Percentiles rank a stretch among this genome's conserved stretches.
These are phyloP conservation scores for Monomorium pharaonis DNA, from an alignment of 1,140 invertebrate species.

Conservation along the genomic window DNA sequence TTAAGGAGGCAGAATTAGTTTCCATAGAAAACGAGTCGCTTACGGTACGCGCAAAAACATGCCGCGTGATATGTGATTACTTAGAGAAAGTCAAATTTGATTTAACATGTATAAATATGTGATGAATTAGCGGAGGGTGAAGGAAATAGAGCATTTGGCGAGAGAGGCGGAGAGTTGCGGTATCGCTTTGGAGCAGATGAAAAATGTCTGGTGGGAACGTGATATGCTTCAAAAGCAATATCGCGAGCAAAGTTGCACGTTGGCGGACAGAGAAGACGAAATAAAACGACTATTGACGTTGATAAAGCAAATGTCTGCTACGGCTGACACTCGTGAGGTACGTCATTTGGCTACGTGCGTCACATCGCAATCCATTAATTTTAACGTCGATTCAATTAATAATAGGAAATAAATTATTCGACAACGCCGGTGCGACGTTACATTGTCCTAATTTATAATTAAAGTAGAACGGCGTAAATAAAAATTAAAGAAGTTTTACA, in stretches of 20 bases:
- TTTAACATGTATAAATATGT: background rate
- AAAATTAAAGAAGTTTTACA: conserved; percentile 9
- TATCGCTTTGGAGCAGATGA: conserved; percentile 59
- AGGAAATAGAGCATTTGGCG: conserved; percentile 55
- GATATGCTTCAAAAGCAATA: conserved; percentile 65
- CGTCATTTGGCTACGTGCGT: conserved; percentile 26
- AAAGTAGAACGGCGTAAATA: background rate
- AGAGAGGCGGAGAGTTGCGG: conserved; percentile 60
- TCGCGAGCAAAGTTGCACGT: conserved; percentile 55
- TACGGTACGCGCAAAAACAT: conserved; percentile 33
- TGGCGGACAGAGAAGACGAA: conserved; percentile 68
- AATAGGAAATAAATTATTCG: conserved; percentile 9
- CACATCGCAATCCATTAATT: background rate
- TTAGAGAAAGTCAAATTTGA: background rate
- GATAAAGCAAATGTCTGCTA: conserved; percentile 51
- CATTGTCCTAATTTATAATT: background rate
- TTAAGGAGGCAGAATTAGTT: conserved; percentile 53
- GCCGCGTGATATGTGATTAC: background rate
- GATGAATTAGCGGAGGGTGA: conserved; percentile 62
- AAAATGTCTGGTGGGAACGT: conserved; percentile 46
- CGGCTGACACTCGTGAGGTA: conserved; percentile 54
- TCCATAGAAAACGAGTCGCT: conserved; percentile 61
- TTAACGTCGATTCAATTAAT: conserved; percentile 17
- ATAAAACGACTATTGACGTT: conserved; percentile 62
- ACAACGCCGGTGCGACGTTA: background rate